phyloP scores from a whole-genome alignment of 2,113 vertebrate genomes.

The Bostrychus sinensis region DNA sequence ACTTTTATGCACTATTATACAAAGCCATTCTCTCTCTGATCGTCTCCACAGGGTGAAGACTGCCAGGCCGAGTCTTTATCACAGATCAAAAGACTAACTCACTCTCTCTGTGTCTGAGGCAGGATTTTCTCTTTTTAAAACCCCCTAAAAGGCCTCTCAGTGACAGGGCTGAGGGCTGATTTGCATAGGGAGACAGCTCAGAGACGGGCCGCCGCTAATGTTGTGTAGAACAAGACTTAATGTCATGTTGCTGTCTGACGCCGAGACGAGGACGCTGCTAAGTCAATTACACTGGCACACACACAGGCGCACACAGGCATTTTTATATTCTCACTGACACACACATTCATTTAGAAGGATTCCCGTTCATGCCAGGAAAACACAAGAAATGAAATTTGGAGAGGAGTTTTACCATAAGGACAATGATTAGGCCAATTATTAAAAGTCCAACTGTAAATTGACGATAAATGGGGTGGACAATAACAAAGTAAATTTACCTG shows the following conservation, averaged over 20 bases:
- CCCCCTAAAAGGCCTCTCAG: too few relatives aligned
- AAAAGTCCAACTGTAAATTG: too few relatives aligned
- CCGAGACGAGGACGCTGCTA: conserved; percentile 51
- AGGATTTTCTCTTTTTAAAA: background rate
- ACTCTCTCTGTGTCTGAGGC: too few relatives aligned
- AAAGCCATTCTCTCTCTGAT: conserved; percentile 34
- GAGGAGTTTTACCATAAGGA: too few relatives aligned
- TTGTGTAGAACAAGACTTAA: conserved; percentile 73
- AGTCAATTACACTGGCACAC: conserved; percentile 56
- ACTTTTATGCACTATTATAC: background rate
- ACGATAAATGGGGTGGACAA: too few relatives aligned
- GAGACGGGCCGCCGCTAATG: conserved; percentile 59
- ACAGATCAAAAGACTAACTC: conserved; percentile 64
- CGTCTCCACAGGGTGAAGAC: conserved; percentile 32
- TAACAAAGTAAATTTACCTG: too few relatives aligned
- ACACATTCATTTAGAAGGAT: too few relatives aligned
- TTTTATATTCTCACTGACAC: background rate
- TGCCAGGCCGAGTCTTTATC: conserved; percentile 36
- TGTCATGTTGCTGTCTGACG: conserved; percentile 73
- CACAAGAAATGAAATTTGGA: too few relatives aligned
- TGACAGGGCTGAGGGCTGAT: conserved; percentile 35
- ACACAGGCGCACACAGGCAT: background rate
- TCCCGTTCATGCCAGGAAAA: too few relatives aligned
- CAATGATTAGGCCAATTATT: too few relatives aligned
- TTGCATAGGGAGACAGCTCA: conserved; percentile 62